Base-by-base conservation (phyloP, 2,113 vertebrate species). In the Neogobius melanostomus region DNA sequence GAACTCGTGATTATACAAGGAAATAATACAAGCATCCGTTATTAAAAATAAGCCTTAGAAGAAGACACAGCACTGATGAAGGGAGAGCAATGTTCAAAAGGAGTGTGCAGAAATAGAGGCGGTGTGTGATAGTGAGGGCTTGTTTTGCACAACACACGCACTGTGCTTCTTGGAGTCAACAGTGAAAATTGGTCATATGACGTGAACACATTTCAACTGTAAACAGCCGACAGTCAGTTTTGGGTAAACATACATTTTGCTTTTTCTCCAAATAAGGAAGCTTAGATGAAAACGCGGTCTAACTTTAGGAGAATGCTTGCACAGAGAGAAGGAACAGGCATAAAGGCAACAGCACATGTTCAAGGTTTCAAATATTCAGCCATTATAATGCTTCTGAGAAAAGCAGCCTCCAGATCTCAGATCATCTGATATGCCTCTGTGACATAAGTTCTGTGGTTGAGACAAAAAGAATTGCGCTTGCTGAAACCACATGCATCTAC, bases 131-230 rank as follows among this genome's bases (percentile, higher is more conserved):
- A 48, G 57, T 52, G 63, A 76, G 64, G 60, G 49, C 75, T 71
- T 89, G 75, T 78, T 83, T 72, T 81, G 67, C 69, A 53, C 77
- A 49, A 51, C 75, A 54, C 52, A 77, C 72, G 47, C 66, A 5
- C 53, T 66, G 66, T 45, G 64, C 74, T 60, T 69, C 68, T 45
- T 9, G 67, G 66, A 53, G 69, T 68, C 44, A 74, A 72, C 56
- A 81, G 68, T 14, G 28, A 82, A 76, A 73, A 63, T 49, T 71
- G 72, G 82, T 91, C 87, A 89, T 76, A 86, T 87, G 87, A 89
- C 79, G 77, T 21, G 76, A 81, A 82, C 83, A 83, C 74, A 74
- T 50, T 72, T 74, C 65, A 54, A 71, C 49, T 57, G 56, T 66
- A 83, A 21, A 85, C 48, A 66, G 67, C 76, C 70, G 78, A n/a